Base-by-base conservation (phyloP, 2,888 invertebrate genomes). In the Philhelius pedissequus region DNA sequence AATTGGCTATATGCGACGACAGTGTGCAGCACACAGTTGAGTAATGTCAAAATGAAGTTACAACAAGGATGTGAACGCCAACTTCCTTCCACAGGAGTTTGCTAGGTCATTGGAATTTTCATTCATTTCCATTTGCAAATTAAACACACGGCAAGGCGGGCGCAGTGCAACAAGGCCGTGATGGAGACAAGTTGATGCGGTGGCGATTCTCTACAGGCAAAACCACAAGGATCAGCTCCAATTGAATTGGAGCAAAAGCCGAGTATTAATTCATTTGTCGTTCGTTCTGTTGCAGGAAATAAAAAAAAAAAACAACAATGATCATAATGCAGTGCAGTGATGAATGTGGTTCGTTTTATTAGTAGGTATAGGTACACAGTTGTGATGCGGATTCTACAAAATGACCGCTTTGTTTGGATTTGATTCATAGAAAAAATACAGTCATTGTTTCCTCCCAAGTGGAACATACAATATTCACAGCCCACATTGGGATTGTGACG, bases 1-100 rank as follows among this genome's bases (percentile, higher is more conserved):
- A 70, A 79, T 79, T 78, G 78, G 73, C 64, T 75, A n/a, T 75
- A n/a, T 45, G 50, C 48, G 73, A 20, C 35, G 60, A 18, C 56
- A 69, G 40, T 32, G 32, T 13, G 27, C 30, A 50, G n/a, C 30
- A 38, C 13, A 11, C 32, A 38, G 18, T 43, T 30, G 50, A 35
- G 25, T 54, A 64, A 52, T 52, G 50, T 20, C 48, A 38, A 56
- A 68, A 68, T 74, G 58, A 40, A 38, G 45, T 84, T 58, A 64
- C 48, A 48, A 35, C 60, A 22, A 62, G 54, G 50, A 62, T 68
- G 73, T 43, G 56, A 62, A 68, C 68, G 68, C 58, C 3, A 25
- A 58, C 58, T 56, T 64, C 54, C 60, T 48, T 62, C 35, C 43
- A 54, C 62, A 48, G 56, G 18, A 32, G n/a, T 52, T 52, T 50